Evolutionary conservation across 2,113 vertebrate genomes (phyloP).

Genomic region (Plestiodon gilberti): DNA sequence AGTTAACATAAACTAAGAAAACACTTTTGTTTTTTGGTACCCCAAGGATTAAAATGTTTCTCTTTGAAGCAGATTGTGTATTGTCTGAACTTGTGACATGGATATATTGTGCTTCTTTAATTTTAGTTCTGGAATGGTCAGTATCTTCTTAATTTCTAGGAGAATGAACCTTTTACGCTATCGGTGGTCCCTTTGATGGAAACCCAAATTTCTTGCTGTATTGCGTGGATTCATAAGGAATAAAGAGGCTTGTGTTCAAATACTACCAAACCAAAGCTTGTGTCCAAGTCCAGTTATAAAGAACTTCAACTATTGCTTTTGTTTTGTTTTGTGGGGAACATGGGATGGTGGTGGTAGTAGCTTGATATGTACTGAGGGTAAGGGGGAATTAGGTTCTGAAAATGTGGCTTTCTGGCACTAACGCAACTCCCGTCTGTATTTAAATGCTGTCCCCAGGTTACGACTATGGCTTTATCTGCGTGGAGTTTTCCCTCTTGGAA

Average conservation of each 20-base stretch:
- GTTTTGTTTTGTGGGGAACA: slow-evolving; percentile 49
- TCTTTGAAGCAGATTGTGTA: not conserved
- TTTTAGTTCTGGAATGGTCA: slow-evolving; percentile 32
- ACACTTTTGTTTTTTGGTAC: slow-evolving; percentile 13
- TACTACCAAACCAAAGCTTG: slow-evolving; percentile 37
- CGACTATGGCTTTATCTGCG: slow-evolving; percentile 99
- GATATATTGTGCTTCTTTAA: slow-evolving; percentile 40
- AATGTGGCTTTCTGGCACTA: slow-evolving; percentile 88
- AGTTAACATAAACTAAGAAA: slow-evolving; percentile 28
- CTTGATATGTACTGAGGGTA: slow-evolving; percentile 74
- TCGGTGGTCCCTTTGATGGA: slow-evolving; percentile 31
- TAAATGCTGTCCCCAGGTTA: slow-evolving; percentile 99
- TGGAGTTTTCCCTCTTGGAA: slow-evolving; percentile 99
- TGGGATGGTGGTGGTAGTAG: slow-evolving; percentile 62
- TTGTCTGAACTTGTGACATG: slow-evolving; percentile 23
- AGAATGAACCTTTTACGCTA: slow-evolving; percentile 41
- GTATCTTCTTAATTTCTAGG: slow-evolving; percentile 40
- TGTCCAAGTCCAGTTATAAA: slow-evolving; percentile 58
- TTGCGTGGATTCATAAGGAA: slow-evolving; percentile 54
- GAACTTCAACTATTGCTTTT: slow-evolving; percentile 56
- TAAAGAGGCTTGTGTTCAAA: slow-evolving; percentile 49
- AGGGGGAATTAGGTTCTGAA: slow-evolving; percentile 74
- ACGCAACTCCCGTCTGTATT: slow-evolving; percentile 99
- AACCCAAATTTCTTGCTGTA: not conserved
- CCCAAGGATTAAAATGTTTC: slow-evolving; percentile 43